Evolutionary conservation across 2,113 vertebrate genomes (phyloP).

Genomic region (Charina bottae): DNA sequence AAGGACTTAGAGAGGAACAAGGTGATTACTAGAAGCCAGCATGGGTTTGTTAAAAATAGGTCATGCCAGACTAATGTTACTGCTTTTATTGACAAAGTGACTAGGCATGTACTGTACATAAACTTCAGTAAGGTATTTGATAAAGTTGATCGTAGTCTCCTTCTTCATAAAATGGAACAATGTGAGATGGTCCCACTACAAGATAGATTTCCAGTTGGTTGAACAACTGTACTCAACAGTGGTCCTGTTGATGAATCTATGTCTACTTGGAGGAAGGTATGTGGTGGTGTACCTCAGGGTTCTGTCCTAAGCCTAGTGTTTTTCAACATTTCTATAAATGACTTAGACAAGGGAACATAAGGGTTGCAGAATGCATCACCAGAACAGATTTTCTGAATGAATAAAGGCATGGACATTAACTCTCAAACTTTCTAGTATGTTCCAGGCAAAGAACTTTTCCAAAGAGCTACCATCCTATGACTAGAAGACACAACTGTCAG

Average conservation of each 20-base stretch:
- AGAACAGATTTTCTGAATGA: background rate
- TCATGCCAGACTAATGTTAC: background rate
- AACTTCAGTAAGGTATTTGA: background rate
- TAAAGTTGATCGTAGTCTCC: background rate
- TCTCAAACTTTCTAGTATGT: background rate
- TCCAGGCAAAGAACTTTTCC: background rate
- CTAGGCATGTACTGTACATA: too few species aligned
- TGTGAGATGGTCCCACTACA: background rate
- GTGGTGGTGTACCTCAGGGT: background rate
- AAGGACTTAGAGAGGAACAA: too few species aligned
- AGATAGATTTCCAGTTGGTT: background rate
- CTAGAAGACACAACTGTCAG: background rate
- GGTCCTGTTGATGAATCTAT: background rate
- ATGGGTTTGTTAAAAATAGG: background rate
- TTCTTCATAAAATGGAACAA: background rate
- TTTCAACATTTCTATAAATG: background rate
- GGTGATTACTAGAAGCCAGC: background rate
- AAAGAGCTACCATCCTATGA: background rate
- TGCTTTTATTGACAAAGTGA: background rate
- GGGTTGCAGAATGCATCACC: background rate
- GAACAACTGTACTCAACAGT: background rate
- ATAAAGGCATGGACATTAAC: background rate
- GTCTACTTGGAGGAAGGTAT: background rate
- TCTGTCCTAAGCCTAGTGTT: background rate
- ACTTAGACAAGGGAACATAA: background rate